phyloP scores from a whole-genome alignment of 2,113 vertebrate genomes.

The Nannobrachium achirus region DNA sequence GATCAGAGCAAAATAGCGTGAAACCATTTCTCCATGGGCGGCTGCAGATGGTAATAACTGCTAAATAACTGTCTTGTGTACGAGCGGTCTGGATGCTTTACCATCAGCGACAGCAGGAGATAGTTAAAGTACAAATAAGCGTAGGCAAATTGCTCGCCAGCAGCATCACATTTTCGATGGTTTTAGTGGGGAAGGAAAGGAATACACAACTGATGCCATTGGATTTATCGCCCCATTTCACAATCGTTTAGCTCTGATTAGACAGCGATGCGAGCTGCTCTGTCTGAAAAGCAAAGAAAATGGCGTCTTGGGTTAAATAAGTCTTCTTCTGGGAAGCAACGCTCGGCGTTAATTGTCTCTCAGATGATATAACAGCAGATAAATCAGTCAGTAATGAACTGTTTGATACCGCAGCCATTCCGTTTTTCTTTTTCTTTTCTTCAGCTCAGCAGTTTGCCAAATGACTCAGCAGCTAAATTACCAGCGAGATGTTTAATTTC shows the following conservation, averaged over 20 bases:
- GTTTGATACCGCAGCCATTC: slow-evolving; percentile 39
- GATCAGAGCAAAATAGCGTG: slow-evolving; percentile 11
- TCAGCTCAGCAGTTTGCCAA: slow-evolving; percentile 54
- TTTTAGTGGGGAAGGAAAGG: slow-evolving; percentile 13
- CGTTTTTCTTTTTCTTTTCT: slow-evolving; percentile 9
- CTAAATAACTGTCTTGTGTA: not conserved
- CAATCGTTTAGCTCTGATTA: slow-evolving; percentile 40
- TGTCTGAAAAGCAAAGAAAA: slow-evolving; percentile 16
- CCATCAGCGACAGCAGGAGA: not conserved
- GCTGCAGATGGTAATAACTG: slow-evolving; percentile 9
- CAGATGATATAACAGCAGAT: slow-evolving; percentile 30
- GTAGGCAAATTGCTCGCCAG: slow-evolving; percentile 3
- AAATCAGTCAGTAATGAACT: slow-evolving; percentile 33
- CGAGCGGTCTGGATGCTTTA: slow-evolving; percentile 14
- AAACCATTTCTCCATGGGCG: slow-evolving; percentile 4
- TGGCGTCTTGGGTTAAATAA: slow-evolving; percentile 28
- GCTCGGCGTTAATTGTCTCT: slow-evolving; percentile 31
- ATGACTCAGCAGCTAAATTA: slow-evolving; percentile 49
- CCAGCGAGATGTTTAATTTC: slow-evolving; percentile 14
- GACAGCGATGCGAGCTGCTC: slow-evolving; percentile 20
- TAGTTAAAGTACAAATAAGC: not conserved
- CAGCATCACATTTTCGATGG: slow-evolving; percentile 16
- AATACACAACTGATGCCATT: slow-evolving; percentile 3
- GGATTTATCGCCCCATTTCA: slow-evolving; percentile 29
- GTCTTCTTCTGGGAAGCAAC: slow-evolving; percentile 34